Evolutionary conservation across 2,797 vertebrate species (phyloP), one percentile per base, ranked within the genome.

Genomic region (Acanthurus lineatus): DNA sequence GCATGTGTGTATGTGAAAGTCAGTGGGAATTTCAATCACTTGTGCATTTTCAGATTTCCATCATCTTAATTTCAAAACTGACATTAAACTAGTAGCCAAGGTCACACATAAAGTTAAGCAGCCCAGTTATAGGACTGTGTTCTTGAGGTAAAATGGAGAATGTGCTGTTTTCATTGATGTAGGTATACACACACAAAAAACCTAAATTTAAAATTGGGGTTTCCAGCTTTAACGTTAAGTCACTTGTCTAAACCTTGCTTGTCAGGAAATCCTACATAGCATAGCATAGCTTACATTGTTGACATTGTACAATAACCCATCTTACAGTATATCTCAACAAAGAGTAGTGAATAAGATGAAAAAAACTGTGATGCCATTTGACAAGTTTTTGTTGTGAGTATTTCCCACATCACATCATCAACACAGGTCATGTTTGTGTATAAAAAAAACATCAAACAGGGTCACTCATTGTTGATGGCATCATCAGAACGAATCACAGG

Each of bases 1-100:
- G 38, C 22, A 35, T 67, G 32, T 53, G 59, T 67, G 12, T 44
- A 25, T 48, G 45, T 45, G 48, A 47, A 22, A 45, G 47, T n/a
- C 32, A 38, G 28, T 42, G 45, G 12, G 59, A 40, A 25, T 48
- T 65, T 28, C 17, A 42, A 56, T 22, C 14, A 44, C 6, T 22
- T 28, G 15, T 48, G 45, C 9, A 59, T 54, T 84, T 72, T 53
- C 6, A 63, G 53, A 79, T 65, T 53, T 6, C 16, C 4, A 25
- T 62, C 9, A 7, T n/a, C 25, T 35, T 44, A 19, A 25, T 28
- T 60, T 51, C 0, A n/a, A 58, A 53, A 25, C 32, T 14, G 38
- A 19, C 42, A 58, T 10, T 78, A 14, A 79, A 15, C 32, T 51
- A 1, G 9, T 8, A 2, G 44, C 3, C 12, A 48, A 54, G 28